Evolutionary conservation across 1,140 invertebrate species (phyloP), one percentile per base, ranked within the genome.

Genomic region (Drosophila trapezifrons): DNA sequence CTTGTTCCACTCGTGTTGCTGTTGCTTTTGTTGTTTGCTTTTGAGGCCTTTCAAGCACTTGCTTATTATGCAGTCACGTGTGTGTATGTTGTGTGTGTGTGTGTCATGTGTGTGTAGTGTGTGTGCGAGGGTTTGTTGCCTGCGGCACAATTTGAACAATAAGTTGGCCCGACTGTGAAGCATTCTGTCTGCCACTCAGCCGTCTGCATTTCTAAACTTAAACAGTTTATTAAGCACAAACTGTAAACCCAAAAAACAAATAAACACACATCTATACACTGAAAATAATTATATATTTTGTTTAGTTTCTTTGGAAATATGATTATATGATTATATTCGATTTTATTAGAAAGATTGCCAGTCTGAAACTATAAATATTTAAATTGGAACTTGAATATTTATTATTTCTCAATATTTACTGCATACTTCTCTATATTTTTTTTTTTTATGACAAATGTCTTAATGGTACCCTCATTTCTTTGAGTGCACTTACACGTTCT

Each of bases 121-220:
- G 32, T 51, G 25, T 46, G 55, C 40, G 43, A 29, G 66, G 49
- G 55, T 60, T 15, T 42, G 56, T 42, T 69, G 76, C 77, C 71
- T 57, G 27, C 58, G 64, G 80, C 70, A 76, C 56, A 76, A 74
- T 63, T 63, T 83, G 46, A 79, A 83, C 74, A 78, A 75, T 62
- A 66, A 78, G 46, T 78, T 74, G 47, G 46, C 27, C 46, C 62
- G 55, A 40, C 55, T 78, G 72, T 42, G n/a, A 45, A 58, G 45
- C 38, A 42, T 74, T 62, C 49, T 49, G 46, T 70, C 65, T 76
- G 78, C 73, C 43, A 56, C 69, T 69, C 58, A 49, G 64, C 38
- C 63, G 75, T 66, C 58, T 60, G 46, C 73, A 73, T 77, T 81
- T 64, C 49, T 56, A 76, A 83, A 79, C 70, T 76, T 78, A 65